phyloP scores from a whole-genome alignment of 2,113 vertebrate species.

The Phaetusa simplex region DNA sequence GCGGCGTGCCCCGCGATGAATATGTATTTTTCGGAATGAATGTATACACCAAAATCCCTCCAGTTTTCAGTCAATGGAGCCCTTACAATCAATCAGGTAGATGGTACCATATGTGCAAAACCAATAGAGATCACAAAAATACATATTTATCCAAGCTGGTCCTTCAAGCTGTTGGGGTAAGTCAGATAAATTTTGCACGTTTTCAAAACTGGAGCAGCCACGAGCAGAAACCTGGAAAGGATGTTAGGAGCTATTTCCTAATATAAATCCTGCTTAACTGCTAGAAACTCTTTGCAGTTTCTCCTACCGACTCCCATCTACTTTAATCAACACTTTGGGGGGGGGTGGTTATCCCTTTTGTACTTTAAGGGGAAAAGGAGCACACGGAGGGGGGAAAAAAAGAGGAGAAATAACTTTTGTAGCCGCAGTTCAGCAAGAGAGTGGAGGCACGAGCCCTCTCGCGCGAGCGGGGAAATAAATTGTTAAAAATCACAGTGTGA shows the following conservation, averaged over 20 bases:
- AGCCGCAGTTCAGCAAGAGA: slow-evolving; percentile 32
- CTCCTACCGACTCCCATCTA: background rate
- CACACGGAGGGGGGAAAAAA: background rate
- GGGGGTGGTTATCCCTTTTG: background rate
- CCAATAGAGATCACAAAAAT: slow-evolving; percentile 56
- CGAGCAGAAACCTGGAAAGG: background rate
- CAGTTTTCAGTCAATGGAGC: slow-evolving; percentile 32
- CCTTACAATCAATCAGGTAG: slow-evolving; percentile 63
- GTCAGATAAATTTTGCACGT: slow-evolving; percentile 26
- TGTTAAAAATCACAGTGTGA: slow-evolving; percentile 43
- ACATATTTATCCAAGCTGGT: slow-evolving; percentile 67
- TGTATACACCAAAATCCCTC: slow-evolving; percentile 34
- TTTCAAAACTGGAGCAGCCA: slow-evolving; percentile 3
- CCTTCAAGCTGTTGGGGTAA: slow-evolving; percentile 47
- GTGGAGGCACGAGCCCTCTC: background rate
- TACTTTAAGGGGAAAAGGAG: slow-evolving; percentile 48
- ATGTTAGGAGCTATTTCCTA: slow-evolving; percentile 17
- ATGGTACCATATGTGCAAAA: slow-evolving; percentile 62
- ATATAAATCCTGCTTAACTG: slow-evolving; percentile 16
- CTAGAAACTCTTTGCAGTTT: background rate
- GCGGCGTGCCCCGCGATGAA: slow-evolving; percentile 26
- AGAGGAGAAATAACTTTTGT: slow-evolving; percentile 64
- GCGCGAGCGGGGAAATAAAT: slow-evolving; percentile 41
- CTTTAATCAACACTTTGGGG: slow-evolving; percentile 17
- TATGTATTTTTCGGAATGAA: slow-evolving; percentile 50